These are phyloP conservation scores for Chouioia cunea DNA, from an alignment of 2,888 invertebrate species.

Conservation along the genomic window DNA sequence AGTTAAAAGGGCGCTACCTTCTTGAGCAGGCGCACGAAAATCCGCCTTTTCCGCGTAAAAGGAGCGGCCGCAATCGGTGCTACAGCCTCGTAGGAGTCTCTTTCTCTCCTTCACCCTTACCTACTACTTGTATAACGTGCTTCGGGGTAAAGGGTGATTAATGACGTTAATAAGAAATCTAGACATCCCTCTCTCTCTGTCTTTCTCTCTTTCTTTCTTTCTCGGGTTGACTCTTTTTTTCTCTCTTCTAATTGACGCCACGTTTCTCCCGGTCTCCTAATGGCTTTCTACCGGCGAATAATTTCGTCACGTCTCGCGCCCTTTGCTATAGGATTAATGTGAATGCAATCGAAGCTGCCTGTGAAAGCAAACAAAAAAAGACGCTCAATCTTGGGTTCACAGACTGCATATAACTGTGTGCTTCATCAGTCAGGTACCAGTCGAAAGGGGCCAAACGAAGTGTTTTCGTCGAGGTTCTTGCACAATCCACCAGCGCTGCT, in stretches of 20 bases:
- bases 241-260: slow-evolving; percentile 49
- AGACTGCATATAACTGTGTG: background rate
- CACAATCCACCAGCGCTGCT: background rate
- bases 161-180: slow-evolving; percentile 60
- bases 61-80: slow-evolving; percentile 5
- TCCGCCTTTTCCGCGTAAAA: slow-evolving; percentile 35
- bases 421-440: slow-evolving; percentile 31
- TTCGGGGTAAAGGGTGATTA: slow-evolving; percentile 56
- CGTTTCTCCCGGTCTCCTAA: slow-evolving; percentile 50
- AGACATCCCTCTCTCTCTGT: background rate
- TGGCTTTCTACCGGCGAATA: slow-evolving; percentile 42
- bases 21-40: slow-evolving; percentile 32
- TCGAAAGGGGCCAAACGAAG: slow-evolving; percentile 13
- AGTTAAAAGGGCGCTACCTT: slow-evolving; percentile 36
- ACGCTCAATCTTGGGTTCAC: background rate
- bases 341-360: slow-evolving; percentile 4
- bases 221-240: slow-evolving; percentile 24
- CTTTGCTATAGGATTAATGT: too few relatives aligned
- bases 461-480: slow-evolving; percentile 32
- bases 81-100: slow-evolving; percentile 14
- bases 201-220: background rate
- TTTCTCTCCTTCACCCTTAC: slow-evolving; percentile 4
- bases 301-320: slow-evolving; percentile 27
- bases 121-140: slow-evolving; percentile 17
- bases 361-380: background rate